phyloP scores from a whole-genome alignment of 2,797 vertebrate species.

The Pachyuromys duprasi region DNA sequence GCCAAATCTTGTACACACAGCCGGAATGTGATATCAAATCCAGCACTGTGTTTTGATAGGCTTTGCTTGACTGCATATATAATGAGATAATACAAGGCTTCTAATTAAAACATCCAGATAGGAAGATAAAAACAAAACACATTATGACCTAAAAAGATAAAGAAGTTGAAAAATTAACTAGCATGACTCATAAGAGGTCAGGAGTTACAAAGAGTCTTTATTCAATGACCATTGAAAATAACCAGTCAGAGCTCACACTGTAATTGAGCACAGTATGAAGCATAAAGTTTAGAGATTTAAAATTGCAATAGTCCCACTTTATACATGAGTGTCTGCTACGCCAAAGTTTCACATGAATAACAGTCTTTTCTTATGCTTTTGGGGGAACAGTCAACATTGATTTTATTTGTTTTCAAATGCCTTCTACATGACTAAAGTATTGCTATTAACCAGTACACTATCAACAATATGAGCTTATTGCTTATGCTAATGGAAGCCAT shows the following conservation, averaged over 20 bases:
- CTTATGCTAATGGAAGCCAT: not conserved
- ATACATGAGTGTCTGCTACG: conserved; percentile 52
- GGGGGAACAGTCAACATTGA: conserved; percentile 74
- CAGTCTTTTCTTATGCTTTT: conserved; percentile 75
- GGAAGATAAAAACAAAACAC: not conserved
- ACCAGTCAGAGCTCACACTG: not conserved
- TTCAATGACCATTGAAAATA: conserved; percentile 23
- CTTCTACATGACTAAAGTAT: conserved; percentile 37
- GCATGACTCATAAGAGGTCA: not conserved
- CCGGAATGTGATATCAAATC: not conserved
- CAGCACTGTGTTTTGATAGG: conserved; percentile 31
- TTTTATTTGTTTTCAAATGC: conserved; percentile 69
- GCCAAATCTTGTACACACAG: not conserved
- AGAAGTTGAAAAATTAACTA: conserved; percentile 6
- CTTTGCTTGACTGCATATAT: not conserved
- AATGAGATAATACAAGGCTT: not conserved
- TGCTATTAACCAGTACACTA: conserved; percentile 16
- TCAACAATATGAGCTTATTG: not conserved
- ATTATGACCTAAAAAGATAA: conserved; percentile 26
- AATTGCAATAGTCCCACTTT: conserved; percentile 42
- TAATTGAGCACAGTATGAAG: not conserved
- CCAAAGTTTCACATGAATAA: conserved; percentile 67
- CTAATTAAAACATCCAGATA: not conserved
- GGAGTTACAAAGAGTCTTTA: not conserved
- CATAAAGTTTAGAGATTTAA: conserved; percentile 34